Conservation (phyloP, 2,888 invertebrate species). For the Macaria notata region DNA sequence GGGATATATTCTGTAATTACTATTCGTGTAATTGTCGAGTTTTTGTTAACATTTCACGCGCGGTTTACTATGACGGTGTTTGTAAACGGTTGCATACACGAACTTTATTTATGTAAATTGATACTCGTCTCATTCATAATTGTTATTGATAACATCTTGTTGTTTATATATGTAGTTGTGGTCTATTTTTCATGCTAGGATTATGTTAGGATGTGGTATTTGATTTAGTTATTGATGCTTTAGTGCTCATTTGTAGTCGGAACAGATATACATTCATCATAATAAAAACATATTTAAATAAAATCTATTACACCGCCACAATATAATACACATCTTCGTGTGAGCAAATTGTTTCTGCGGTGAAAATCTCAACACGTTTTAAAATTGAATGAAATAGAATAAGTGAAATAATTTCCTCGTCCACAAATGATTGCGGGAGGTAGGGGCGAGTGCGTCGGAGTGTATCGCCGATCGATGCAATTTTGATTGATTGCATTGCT, state of each 20-base stretch:
- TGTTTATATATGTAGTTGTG: too few species aligned
- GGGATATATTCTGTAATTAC: constrained; percentile 15
- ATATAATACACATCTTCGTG: not conserved
- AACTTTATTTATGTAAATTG: constrained; percentile 11
- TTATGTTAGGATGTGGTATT: too few species aligned
- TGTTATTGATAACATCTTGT: too few species aligned
- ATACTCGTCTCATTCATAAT: constrained; percentile 1
- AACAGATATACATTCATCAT: too few species aligned
- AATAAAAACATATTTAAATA: too few species aligned
- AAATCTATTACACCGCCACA: not conserved
- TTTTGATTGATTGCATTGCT: constrained; percentile 82
- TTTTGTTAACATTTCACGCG: constrained; percentile 65
- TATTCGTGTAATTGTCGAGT: constrained; percentile 47
- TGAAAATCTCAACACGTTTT: constrained; percentile 27
- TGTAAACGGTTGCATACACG: constrained; percentile 23
- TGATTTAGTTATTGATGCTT: too few species aligned
- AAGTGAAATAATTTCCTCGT: constrained; percentile 35
- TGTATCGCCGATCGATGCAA: constrained; percentile 72
- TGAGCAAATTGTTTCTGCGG: constrained; percentile 23
- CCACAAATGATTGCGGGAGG: constrained; percentile 46
- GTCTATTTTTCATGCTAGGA: too few species aligned
- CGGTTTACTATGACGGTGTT: constrained; percentile 45
- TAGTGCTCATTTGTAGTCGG: too few species aligned
- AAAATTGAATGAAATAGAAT: constrained; percentile 34
- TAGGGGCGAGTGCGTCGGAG: constrained; percentile 55